These are phyloP conservation scores for Pomacea canaliculata DNA, from an alignment of 2,888 invertebrate genomes.

Conservation along the genomic window DNA sequence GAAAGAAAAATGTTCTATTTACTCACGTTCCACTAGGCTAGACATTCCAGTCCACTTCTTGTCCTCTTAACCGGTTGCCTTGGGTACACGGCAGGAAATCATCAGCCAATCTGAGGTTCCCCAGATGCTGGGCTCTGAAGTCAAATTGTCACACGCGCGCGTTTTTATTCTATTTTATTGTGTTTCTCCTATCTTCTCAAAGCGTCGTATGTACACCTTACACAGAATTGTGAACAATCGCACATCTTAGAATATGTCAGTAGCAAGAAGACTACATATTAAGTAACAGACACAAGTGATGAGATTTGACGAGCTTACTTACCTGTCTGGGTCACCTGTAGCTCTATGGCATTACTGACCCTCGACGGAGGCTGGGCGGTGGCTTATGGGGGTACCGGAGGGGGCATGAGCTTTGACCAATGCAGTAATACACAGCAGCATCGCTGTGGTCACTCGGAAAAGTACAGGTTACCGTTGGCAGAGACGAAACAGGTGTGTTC, in stretches of 20 bases:
- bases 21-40: slow-evolving; percentile 93
- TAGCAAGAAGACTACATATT: too few relatives aligned
- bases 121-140: slow-evolving; percentile 46
- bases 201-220: too few relatives aligned
- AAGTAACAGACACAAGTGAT: too few relatives aligned
- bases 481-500: slow-evolving; percentile 86
- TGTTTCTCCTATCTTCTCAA: too few relatives aligned
- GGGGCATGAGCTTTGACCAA: slow-evolving; percentile 37
- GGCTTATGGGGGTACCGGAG: slow-evolving; percentile 36
- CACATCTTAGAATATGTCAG: too few relatives aligned
- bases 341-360: slow-evolving; percentile 54
- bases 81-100: slow-evolving; percentile 96
- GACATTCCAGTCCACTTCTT: slow-evolving; percentile 91
- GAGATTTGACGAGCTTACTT: slow-evolving; percentile 8
- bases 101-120: slow-evolving; percentile 86
- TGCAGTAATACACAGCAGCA: slow-evolving; percentile 37
- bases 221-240: too few relatives aligned
- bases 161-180: too few relatives aligned
- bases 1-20: not conserved
- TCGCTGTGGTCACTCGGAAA: slow-evolving; percentile 90
- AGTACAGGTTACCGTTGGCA: slow-evolving; percentile 91
- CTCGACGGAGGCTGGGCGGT: slow-evolving; percentile 43
- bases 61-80: slow-evolving; percentile 91
- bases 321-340: slow-evolving; percentile 44
- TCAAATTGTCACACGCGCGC: too few relatives aligned